phyloP scores from a whole-genome alignment of 2,113 vertebrate species.

The Pholis gunnellus region DNA sequence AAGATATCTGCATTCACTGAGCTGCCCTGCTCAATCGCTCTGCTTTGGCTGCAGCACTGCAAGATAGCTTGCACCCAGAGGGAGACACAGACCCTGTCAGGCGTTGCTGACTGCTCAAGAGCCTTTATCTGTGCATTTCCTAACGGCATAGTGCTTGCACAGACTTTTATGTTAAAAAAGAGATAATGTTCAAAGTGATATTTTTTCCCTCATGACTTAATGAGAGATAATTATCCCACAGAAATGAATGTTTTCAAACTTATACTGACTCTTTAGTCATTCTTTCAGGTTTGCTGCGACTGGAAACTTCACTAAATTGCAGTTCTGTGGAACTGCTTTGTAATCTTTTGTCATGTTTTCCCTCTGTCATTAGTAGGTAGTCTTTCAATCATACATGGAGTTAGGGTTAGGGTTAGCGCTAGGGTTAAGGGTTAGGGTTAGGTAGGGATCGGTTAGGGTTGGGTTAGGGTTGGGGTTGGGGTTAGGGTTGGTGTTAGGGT shows the following conservation, averaged over 20 bases:
- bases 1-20: constrained; percentile 77
- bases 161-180: constrained; percentile 69
- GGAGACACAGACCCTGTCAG: constrained; percentile 71
- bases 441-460: no score
- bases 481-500: no score
- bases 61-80: constrained; percentile 67
- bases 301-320: constrained; percentile 33
- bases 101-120: constrained; percentile 69
- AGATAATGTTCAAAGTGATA: constrained; percentile 73
- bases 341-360: constrained; percentile 31
- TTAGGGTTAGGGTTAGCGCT: no score
- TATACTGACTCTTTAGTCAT: constrained; percentile 48
- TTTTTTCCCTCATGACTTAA: constrained; percentile 72
- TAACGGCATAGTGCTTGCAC: constrained; percentile 49
- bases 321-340: constrained; percentile 33
- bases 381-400: constrained; percentile 3
- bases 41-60: constrained; percentile 58
- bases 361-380: background rate
- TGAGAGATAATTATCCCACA: constrained; percentile 68
- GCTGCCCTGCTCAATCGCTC: constrained; percentile 66
- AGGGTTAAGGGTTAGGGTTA: no score
- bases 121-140: constrained; percentile 73
- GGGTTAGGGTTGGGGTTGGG: no score
- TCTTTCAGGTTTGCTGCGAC: constrained; percentile 51
- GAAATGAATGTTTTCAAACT: constrained; percentile 60